Evolutionary conservation across 2,797 vertebrate genomes (phyloP), one percentile per base, ranked within the genome.

Genomic region (Xiphophorus birchmanni): DNA sequence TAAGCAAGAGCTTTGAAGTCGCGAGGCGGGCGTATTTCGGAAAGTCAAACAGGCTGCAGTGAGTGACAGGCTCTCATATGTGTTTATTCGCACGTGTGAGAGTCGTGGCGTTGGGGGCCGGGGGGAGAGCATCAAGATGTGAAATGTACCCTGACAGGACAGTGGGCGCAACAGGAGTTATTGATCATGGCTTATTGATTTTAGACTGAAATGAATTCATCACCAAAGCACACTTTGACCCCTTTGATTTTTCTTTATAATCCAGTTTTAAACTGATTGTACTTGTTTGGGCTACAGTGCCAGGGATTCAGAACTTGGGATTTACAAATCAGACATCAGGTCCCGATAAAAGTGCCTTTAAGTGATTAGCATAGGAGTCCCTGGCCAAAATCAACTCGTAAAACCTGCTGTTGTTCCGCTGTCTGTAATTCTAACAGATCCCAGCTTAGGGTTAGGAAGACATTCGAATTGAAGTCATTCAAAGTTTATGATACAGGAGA

Each of bases 41-140:
- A 84, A 82, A 86, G 82, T 83, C 78, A 76, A 87, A 84, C 87
- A 85, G 80, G 74, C 76, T 79, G 60, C 12, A 81, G 9, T 58
- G 45, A 77, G 58, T 76, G 82, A 81, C 80, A 77, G 71, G 74
- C 74, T 72, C 58, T 72, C 58, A 6, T 81, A 71, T 35, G 78
- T 79, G 79, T 84, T 84, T 89, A 87, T 67, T 75, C 26, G 73
- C 67, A 71, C 58, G 52, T 72, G 77, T 74, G 80, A 81, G 45
- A 35, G 50, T 29, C 50, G 71, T 69, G 73, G 35, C 80, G 85
- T 84, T 75, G 69, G 11, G 13, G 84, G 58, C 26, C 77, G 81
- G 67, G 52, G 17, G 13, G 77, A 83, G 78, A 85, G 67, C 77
- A 78, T 80, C 60, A 75, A 29, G 60, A 79, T 78, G 56, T 82